These are phyloP conservation scores for Meghimatium bilineatum DNA, from an alignment of 2,888 invertebrate genomes.

Conservation along the genomic window DNA sequence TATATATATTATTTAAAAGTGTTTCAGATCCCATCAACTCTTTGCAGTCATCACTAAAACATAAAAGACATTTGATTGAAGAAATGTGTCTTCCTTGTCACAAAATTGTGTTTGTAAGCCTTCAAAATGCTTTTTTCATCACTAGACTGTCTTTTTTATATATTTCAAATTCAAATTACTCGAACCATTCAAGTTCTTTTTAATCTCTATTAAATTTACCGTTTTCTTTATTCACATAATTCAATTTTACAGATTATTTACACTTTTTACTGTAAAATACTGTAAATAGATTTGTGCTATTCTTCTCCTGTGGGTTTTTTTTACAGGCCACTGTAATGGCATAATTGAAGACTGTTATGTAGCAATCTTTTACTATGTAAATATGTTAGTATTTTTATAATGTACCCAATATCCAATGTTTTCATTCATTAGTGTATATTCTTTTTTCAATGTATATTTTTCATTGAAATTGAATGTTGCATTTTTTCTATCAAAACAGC, in stretches of 20 bases:
- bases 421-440: background rate
- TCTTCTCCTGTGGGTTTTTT: background rate
- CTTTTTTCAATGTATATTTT: background rate
- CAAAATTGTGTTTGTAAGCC: background rate
- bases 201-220: background rate
- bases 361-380: slow-evolving; percentile 4
- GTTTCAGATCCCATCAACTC: too few species aligned
- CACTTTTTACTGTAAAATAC: slow-evolving; percentile 20
- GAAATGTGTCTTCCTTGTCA: too few species aligned
- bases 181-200: background rate
- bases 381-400: background rate
- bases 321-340: slow-evolving; percentile 10
- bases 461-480: background rate
- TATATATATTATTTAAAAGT: too few species aligned
- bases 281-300: slow-evolving; percentile 7
- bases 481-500: background rate
- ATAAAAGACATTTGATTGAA: too few species aligned
- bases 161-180: background rate
- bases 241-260: background rate
- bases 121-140: background rate
- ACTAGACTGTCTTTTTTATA: background rate
- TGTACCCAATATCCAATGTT: background rate
- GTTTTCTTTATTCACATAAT: background rate
- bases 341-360: background rate
- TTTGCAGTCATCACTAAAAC: too few species aligned